Evolutionary conservation across 2,113 vertebrate genomes (phyloP).

Genomic region (Hippocampus abdominalis): DNA sequence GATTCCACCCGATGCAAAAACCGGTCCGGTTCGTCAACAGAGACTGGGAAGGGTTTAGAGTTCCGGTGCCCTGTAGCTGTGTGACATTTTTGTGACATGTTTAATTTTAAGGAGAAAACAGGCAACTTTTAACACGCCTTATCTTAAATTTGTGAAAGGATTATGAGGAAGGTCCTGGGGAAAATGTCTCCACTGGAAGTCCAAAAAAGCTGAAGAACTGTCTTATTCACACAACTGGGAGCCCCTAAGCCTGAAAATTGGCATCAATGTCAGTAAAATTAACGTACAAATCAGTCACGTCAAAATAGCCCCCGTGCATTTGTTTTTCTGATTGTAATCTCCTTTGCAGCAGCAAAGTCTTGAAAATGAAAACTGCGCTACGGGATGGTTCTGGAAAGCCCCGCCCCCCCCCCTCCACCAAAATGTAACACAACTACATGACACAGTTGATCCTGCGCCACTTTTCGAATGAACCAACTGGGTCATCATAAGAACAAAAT

Average conservation of each 20-base stretch:
- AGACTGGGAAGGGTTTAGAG: too few species aligned
- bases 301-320: not conserved
- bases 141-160: too few species aligned
- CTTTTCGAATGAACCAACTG: not conserved
- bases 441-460: not conserved
- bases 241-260: too few species aligned
- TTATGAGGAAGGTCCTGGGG: too few species aligned
- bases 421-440: not conserved
- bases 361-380: not conserved
- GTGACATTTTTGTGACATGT: too few species aligned
- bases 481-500: not conserved
- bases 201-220: too few species aligned
- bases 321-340: not conserved
- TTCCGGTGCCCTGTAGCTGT: too few species aligned
- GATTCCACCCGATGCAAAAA: too few species aligned
- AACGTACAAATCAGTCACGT: not conserved
- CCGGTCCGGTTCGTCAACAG: too few species aligned
- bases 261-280: not conserved
- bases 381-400: not conserved
- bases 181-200: too few species aligned
- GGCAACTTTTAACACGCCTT: too few species aligned
- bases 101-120: too few species aligned
- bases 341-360: not conserved
- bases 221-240: not conserved
- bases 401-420: not conserved